These are phyloP conservation scores for Chionis minor DNA, from an alignment of 2,113 vertebrate species.

Conservation along the genomic window DNA sequence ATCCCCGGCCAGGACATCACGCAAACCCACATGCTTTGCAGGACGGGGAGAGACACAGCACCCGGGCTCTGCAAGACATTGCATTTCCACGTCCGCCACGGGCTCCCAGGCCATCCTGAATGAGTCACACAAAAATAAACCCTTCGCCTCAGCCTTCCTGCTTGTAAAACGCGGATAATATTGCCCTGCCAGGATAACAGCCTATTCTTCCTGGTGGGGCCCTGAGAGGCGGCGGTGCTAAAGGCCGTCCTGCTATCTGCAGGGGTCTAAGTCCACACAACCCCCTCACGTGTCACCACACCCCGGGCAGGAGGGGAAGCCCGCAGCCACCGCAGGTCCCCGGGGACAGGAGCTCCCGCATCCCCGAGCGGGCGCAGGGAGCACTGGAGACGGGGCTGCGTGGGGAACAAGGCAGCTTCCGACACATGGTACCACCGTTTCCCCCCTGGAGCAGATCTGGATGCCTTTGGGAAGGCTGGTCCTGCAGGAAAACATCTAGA, in stretches of 20 bases:
- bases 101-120: conserved; percentile 24
- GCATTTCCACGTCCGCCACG: background rate
- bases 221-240: background rate
- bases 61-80: background rate
- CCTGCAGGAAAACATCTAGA: background rate
- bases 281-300: background rate
- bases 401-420: rapidly evolving
- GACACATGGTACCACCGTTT: rapidly evolving
- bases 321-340: background rate
- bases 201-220: conserved; percentile 43
- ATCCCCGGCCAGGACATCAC: rapidly evolving
- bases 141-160: conserved; percentile 32
- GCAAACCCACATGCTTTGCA: background rate
- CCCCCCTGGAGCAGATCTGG: background rate
- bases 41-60: background rate
- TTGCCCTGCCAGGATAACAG: conserved; percentile 27
- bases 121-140: conserved; percentile 46
- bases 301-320: background rate
- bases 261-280: conserved; percentile 43
- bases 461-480: background rate
- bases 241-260: background rate
- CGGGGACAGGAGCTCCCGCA: background rate
- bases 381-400: rapidly evolving
- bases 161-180: background rate
- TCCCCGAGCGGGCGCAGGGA: rapidly evolving